Conservation (phyloP, 2,113 vertebrate genomes). For the Todiramphus saurophagus region DNA sequence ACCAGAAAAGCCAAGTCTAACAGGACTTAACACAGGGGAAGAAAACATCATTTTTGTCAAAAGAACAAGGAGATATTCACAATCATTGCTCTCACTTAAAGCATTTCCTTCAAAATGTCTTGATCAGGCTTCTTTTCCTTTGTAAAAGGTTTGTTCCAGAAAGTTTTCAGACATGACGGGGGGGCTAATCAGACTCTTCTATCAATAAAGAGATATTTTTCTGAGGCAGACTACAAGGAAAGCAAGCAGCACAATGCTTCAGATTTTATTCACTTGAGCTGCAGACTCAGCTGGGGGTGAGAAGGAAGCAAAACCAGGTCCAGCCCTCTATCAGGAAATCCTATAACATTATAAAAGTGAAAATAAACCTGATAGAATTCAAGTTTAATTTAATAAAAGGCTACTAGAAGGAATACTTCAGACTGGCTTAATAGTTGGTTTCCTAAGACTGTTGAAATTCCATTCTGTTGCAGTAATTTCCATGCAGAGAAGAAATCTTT, state of each 20-base stretch:
- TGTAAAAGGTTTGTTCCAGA: background rate
- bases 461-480: conserved; percentile 25
- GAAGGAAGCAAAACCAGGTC: background rate
- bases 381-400: conserved; percentile 5
- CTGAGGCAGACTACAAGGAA: background rate
- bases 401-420: background rate
- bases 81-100: background rate
- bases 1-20: background rate
- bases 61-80: background rate
- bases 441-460: conserved; percentile 12
- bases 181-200: background rate
- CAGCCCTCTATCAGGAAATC: background rate
- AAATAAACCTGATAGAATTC: background rate
- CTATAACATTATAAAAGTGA: background rate
- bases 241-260: background rate
- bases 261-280: background rate
- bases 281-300: background rate
- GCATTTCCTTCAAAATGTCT: background rate
- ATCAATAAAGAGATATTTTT: background rate
- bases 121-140: background rate
- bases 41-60: background rate
- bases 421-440: background rate
- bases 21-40: background rate
- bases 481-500: background rate
- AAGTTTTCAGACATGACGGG: background rate